Evolutionary conservation across 2,888 invertebrate genomes (phyloP).

Genomic region (Morinoia aosen): DNA sequence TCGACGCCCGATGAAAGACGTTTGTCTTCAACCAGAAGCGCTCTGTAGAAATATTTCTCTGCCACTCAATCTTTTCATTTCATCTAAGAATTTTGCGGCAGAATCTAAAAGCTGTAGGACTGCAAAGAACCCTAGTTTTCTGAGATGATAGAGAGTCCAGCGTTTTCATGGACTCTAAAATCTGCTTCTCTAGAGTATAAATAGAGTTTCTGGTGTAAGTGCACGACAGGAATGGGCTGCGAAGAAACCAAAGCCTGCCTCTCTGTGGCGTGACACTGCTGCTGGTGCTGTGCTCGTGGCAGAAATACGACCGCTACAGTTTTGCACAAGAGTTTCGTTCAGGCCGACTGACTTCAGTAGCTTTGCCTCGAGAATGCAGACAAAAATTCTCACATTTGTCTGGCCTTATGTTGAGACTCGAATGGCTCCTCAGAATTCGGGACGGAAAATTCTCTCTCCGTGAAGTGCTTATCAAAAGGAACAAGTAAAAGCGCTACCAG

Average conservation of each 20-base stretch:
- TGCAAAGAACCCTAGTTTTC: background rate
- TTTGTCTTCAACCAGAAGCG: background rate
- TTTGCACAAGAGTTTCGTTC: background rate
- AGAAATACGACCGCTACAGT: background rate
- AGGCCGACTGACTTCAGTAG: background rate
- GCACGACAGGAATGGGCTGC: background rate
- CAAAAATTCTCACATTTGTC: slow-evolving; percentile 2
- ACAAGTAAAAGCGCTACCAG: background rate
- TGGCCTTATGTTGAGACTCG: background rate
- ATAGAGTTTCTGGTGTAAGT: background rate
- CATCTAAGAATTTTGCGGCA: background rate
- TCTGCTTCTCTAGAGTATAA: background rate
- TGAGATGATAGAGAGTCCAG: slow-evolving; percentile 8
- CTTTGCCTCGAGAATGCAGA: background rate
- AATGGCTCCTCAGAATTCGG: background rate
- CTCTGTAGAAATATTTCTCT: background rate
- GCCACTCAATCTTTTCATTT: slow-evolving; percentile 18
- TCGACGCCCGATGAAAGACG: slow-evolving; percentile 24
- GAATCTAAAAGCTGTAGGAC: slow-evolving; percentile 18
- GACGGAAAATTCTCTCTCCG: slow-evolving; percentile 7
- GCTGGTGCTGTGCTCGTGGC: background rate
- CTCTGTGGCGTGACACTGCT: background rate
- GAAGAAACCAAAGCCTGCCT: background rate
- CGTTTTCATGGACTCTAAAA: background rate
- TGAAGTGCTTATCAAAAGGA: background rate